Base-by-base conservation (phyloP, 2,113 vertebrate genomes). In the Esox niger region DNA sequence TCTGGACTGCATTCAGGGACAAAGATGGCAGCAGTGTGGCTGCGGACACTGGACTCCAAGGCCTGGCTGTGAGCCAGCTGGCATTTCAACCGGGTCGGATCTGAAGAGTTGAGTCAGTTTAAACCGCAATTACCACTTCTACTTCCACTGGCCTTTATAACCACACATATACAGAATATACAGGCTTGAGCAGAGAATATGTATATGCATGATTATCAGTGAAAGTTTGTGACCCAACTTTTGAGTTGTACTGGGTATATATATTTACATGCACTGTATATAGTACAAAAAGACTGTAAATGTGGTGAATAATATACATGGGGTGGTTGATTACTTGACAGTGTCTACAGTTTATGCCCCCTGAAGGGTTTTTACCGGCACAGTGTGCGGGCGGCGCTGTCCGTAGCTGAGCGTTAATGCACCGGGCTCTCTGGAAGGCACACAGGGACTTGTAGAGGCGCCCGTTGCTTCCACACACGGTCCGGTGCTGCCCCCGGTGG, bases 381-480 rank as follows among this genome's bases (percentile, higher is more conserved):
- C 90, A 90, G 67, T 79, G 84, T 1, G 72, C 32, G 0, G 17
- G 69, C 0, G 84, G 77, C 7, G 66, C 68, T 0, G 26, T 69
- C 5, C 77, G 77, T 0, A 89, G 84, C 55, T 80, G 80, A 0
- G 78, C 74, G 70, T 89, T 85, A 32, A 80, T 68, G 73, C 89
- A 90, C 43, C 79, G 84, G 0, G 88, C 87, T 27, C 83, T 79
- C 72, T 86, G 87, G 70, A 90, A 90, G 46, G 83, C 49, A 1
- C 88, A 89, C 25, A 74, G 71, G 0, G 90, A 87, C 27, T 79
- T 84, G 70, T 87, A 89, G 30, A 88, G 62, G 20, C 82, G 71
- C 23, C 84, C 88, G 1, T 91, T 86, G 54, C 76, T 88, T 68
- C 84, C 88, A 0, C 89, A 90, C 33, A 86, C 65, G 0, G 79